Percentiles rank a stretch among this genome's conserved stretches.
Conservation (phyloP, 2,797 vertebrate species). For the Astyanax mexicanus region DNA sequence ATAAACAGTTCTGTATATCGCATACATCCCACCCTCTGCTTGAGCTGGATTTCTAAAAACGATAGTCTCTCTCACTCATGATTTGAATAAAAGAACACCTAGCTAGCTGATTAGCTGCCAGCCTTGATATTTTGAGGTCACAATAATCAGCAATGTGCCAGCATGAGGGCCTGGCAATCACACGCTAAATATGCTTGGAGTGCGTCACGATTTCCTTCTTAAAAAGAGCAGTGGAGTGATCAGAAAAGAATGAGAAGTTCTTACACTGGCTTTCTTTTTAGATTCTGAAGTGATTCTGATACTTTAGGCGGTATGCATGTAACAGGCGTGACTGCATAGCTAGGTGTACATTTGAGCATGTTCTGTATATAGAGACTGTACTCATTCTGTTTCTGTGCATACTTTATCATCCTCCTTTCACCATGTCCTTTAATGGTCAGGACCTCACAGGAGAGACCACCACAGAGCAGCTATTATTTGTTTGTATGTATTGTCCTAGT, state of each 20-base stretch:
- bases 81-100: slow-evolving; percentile 21
- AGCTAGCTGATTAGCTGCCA: slow-evolving; percentile 29
- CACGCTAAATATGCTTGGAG: slow-evolving; percentile 1
- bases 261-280: not conserved
- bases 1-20: not conserved
- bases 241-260: not conserved
- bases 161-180: slow-evolving; percentile 44
- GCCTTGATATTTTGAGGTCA: slow-evolving; percentile 25
- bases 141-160: slow-evolving; percentile 43
- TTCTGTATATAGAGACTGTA: no score
- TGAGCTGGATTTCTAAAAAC: not conserved
- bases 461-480: no score
- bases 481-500: no score
- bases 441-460: no score
- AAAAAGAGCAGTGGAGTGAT: slow-evolving; percentile 27
- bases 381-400: no score
- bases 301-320: not conserved
- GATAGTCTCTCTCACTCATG: not conserved
- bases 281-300: not conserved
- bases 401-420: no score
- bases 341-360: no score
- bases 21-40: not conserved
- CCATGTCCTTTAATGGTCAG: no score
- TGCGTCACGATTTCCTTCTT: slow-evolving; percentile 13
- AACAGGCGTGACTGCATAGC: not conserved